Conservation (phyloP, 2,113 vertebrate species). For the Leptobrachium ailaonicum region DNA sequence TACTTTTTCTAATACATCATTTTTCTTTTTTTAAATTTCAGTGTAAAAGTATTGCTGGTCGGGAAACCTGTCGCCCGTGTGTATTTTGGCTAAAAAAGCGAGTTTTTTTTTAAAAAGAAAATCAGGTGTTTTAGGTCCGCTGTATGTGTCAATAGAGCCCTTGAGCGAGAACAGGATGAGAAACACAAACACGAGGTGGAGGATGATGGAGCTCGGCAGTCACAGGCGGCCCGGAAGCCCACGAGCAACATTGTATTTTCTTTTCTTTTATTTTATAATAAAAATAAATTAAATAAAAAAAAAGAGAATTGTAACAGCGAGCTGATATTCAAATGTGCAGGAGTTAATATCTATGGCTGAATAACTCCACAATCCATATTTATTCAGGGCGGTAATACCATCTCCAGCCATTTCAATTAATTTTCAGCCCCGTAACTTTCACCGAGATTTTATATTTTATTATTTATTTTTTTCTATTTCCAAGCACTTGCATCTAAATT, state of each 20-base stretch:
- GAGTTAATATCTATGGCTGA: not conserved
- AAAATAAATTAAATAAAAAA: not conserved
- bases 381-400: not conserved
- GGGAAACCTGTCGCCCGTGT: no score
- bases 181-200: no score
- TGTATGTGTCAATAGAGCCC: no score
- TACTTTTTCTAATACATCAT: no score
- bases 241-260: not conserved
- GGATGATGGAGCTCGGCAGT: no score
- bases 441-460: no score
- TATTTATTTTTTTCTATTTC: constrained; percentile 3
- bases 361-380: not conserved
- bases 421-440: constrained; percentile 10
- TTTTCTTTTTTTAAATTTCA: no score
- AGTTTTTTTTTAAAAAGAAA: no score
- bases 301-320: not conserved
- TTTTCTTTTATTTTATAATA: not conserved
- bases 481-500: constrained; percentile 3
- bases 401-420: constrained; percentile 9
- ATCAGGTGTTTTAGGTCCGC: no score
- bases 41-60: no score
- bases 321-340: not conserved
- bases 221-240: not conserved
- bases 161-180: no score
- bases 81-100: no score